A percentile compares a stretch with the other conserved stretches of the same genome.
These are phyloP conservation scores for Gadus macrocephalus DNA, from an alignment of 2,113 vertebrate species.

Conservation along the genomic window DNA sequence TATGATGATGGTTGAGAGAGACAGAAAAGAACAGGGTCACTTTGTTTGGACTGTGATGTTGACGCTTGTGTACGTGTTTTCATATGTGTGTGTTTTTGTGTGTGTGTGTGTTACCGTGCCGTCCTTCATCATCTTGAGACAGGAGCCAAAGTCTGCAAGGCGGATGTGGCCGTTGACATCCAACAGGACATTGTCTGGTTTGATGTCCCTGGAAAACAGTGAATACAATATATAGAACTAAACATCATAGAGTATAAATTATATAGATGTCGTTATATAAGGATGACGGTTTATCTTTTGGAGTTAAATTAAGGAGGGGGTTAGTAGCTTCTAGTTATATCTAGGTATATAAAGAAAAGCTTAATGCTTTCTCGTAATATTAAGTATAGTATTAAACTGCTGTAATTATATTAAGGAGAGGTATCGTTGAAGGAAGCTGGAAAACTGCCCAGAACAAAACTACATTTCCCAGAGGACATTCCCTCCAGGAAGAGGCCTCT, in stretches of 20 bases:
- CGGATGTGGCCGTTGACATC: constrained; percentile 95
- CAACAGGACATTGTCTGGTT: constrained; percentile 94
- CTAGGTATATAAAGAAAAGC: no score
- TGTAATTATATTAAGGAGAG: no score
- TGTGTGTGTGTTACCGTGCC: constrained; percentile 81
- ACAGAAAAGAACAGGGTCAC: no score
- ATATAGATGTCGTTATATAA: background rate
- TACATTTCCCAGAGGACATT: constrained; percentile 44
- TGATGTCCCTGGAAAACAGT: constrained; percentile 83
- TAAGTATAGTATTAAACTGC: no score
- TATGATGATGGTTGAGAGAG: no score
- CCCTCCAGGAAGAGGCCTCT: constrained; percentile 49
- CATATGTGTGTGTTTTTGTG: constrained; percentile 10
- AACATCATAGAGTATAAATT: background rate
- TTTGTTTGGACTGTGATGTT: background rate
- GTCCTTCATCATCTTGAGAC: constrained; percentile 93
- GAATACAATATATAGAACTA: background rate
- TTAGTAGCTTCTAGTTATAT: no score
- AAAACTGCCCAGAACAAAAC: constrained; percentile 37
- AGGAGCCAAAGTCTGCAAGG: constrained; percentile 96
- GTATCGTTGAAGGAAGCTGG: constrained; percentile 41
- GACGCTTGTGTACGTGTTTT: constrained; percentile 1
- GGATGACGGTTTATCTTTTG: no score
- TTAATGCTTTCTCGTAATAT: background rate
- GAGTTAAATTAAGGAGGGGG: no score